These are phyloP conservation scores for Dasypolia templi DNA, from an alignment of 2,888 invertebrate genomes.

Conservation along the genomic window DNA sequence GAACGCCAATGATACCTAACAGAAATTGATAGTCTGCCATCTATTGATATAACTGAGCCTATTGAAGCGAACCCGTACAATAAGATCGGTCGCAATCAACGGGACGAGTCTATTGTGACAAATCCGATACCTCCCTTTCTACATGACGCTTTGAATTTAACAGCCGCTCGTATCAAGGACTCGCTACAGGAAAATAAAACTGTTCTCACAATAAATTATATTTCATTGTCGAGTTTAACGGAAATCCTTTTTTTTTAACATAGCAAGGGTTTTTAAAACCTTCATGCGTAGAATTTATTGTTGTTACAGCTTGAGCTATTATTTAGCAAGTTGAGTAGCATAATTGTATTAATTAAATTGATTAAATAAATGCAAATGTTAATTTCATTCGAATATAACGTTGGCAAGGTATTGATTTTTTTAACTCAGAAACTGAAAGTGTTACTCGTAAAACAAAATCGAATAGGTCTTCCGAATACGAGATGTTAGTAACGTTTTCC, in stretches of 20 bases:
- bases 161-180: slow-evolving; percentile 41
- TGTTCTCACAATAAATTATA: not conserved
- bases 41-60: slow-evolving; percentile 69
- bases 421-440: not conserved
- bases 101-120: slow-evolving; percentile 80
- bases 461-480: not conserved
- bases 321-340: not conserved
- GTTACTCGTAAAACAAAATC: not conserved
- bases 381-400: not conserved
- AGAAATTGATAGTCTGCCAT: slow-evolving; percentile 66
- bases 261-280: slow-evolving; percentile 50
- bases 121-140: slow-evolving; percentile 70
- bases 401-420: not conserved
- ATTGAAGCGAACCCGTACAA: slow-evolving; percentile 76
- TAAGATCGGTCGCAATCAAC: slow-evolving; percentile 79
- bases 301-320: not conserved
- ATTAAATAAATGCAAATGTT: not conserved
- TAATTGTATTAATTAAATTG: not conserved
- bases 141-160: slow-evolving; percentile 69
- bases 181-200: slow-evolving; percentile 21
- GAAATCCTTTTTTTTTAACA: slow-evolving; percentile 38
- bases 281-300: slow-evolving; percentile 30
- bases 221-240: slow-evolving; percentile 34
- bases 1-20: slow-evolving; percentile 41
- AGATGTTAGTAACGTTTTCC: not conserved